These are phyloP conservation scores for Acanthurus tractus DNA, from an alignment of 2,797 vertebrate species.

Conservation along the genomic window DNA sequence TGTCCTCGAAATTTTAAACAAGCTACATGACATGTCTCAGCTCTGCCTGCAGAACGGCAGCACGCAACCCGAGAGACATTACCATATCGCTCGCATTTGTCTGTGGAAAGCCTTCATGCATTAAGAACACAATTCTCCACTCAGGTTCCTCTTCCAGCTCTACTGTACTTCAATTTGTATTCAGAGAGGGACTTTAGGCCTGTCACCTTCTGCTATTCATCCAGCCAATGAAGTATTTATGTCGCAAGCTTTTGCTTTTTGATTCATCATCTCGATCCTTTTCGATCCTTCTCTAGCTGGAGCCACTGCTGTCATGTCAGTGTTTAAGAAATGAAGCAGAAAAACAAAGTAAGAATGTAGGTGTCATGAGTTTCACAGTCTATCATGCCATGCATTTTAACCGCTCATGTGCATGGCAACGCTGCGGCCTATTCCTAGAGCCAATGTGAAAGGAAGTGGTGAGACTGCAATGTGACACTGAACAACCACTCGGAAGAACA, in stretches of 20 bases:
- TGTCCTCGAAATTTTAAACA: constrained; percentile 73
- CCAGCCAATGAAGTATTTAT: constrained; percentile 78
- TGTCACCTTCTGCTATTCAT: constrained; percentile 75
- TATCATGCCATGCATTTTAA: constrained; percentile 51
- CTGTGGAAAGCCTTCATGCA: constrained; percentile 73
- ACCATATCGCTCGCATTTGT: constrained; percentile 71
- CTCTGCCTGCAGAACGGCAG: constrained; percentile 57
- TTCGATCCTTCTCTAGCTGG: constrained; percentile 36
- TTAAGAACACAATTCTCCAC: constrained; percentile 78
- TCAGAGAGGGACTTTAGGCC: constrained; percentile 60
- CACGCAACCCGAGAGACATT: constrained; percentile 70
- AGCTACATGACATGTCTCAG: constrained; percentile 59
- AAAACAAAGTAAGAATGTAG: constrained; percentile 50
- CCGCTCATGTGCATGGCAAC: background rate
- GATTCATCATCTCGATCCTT: constrained; percentile 62
- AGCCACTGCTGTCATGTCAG: constrained; percentile 46
- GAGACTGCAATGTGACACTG: constrained; percentile 36
- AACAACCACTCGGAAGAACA: constrained; percentile 38
- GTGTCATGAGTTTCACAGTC: constrained; percentile 48
- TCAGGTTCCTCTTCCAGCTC: constrained; percentile 61
- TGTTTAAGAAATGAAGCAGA: constrained; percentile 54
- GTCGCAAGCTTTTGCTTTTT: constrained; percentile 72
- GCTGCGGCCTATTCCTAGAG: constrained; percentile 6
- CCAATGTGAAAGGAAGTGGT: constrained; percentile 33
- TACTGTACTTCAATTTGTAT: constrained; percentile 76